phyloP scores from a whole-genome alignment of 2,888 invertebrate genomes.

The Acleris laterana region DNA sequence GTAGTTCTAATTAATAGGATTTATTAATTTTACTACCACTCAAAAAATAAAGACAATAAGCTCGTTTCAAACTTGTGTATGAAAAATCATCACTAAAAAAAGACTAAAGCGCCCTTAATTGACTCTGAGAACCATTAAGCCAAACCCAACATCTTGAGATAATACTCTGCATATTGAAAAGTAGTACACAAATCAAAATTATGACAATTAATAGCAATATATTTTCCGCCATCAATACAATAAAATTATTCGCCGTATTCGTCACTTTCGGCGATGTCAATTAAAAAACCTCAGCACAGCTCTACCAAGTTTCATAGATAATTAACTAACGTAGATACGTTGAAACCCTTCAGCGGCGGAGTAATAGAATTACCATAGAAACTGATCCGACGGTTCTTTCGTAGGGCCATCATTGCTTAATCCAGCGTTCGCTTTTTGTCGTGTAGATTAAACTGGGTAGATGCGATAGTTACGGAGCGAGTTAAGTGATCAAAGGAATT shows the following conservation, averaged over 20 bases:
- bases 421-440: slow-evolving; percentile 10
- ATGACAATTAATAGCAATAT: too few species aligned
- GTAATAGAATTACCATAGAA: slow-evolving; percentile 34
- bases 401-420: slow-evolving; percentile 18
- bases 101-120: too few species aligned
- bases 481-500: neutral
- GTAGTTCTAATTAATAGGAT: too few species aligned
- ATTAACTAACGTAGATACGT: slow-evolving; percentile 22
- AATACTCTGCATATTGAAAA: too few species aligned
- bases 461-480: neutral
- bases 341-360: slow-evolving; percentile 12
- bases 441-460: slow-evolving; percentile 3
- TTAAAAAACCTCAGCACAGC: neutral
- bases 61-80: too few species aligned
- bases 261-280: neutral
- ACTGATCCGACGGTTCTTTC: slow-evolving; percentile 31
- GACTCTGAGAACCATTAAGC: too few species aligned
- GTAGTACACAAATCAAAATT: too few species aligned
- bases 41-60: too few species aligned
- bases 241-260: neutral
- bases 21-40: too few species aligned
- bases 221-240: neutral
- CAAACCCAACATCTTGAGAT: too few species aligned
- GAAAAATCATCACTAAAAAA: too few species aligned
- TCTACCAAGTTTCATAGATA: slow-evolving; percentile 10